A percentile compares a stretch with the other conserved stretches of the same genome.
These are phyloP conservation scores for Pangasianodon gigas DNA, from an alignment of 2,113 vertebrate genomes.

Conservation along the genomic window DNA sequence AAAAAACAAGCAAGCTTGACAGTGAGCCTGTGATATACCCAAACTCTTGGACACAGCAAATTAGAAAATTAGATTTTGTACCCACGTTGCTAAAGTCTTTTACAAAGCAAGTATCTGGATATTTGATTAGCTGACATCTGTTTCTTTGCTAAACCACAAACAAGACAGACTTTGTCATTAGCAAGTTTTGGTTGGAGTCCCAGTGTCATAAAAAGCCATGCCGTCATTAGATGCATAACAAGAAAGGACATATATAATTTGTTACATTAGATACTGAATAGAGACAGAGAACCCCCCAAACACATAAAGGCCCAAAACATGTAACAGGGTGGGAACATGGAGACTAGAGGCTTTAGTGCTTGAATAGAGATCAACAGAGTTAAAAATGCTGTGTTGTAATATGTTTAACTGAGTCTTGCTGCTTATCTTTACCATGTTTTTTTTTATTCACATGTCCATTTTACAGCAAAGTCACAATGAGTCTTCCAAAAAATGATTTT, in stretches of 20 bases:
- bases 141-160: conserved; percentile 6
- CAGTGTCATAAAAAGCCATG: not conserved
- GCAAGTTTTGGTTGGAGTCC: not conserved
- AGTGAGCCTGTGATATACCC: not conserved
- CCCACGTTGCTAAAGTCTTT: not conserved
- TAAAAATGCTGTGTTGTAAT: not conserved
- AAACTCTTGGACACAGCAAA: not conserved
- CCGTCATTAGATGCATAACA: not conserved
- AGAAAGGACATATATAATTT: not conserved
- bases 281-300: not conserved
- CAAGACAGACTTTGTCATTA: not conserved
- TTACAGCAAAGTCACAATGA: not conserved
- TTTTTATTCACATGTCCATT: not conserved
- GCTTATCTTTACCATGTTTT: not conserved
- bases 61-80: not conserved
- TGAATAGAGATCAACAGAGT: not conserved
- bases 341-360: not conserved
- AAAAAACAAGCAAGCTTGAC: not conserved
- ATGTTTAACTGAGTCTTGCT: not conserved
- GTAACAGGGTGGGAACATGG: not conserved
- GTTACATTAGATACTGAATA: not conserved
- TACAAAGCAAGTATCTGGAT: not conserved
- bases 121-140: conserved; percentile 16
- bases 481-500: not conserved
- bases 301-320: not conserved